phyloP scores from a whole-genome alignment of 2,888 invertebrate species.

The Dynastes tityus region DNA sequence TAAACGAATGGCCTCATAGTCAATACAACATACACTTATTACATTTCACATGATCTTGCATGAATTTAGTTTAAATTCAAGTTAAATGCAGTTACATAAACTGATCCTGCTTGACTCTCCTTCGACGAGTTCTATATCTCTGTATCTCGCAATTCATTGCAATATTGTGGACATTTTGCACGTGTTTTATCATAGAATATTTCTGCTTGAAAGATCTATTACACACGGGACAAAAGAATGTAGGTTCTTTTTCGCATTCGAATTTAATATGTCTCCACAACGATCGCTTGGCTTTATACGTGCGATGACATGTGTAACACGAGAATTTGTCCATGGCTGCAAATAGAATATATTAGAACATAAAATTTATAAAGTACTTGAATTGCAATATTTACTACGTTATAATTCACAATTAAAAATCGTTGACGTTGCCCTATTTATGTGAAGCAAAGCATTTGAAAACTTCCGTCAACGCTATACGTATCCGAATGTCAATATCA shows the following conservation, averaged over 20 bases:
- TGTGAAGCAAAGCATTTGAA: too few species aligned
- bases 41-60: too few species aligned
- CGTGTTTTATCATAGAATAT: conserved; percentile 49
- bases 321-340: conserved; percentile 37
- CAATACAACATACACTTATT: too few species aligned
- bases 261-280: conserved; percentile 54
- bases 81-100: too few species aligned
- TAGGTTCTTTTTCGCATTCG: conserved; percentile 57
- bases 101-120: not conserved
- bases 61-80: too few species aligned
- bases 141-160: not conserved
- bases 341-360: conserved; percentile 46
- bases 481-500: too few species aligned
- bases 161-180: conserved; percentile 40
- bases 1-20: too few species aligned
- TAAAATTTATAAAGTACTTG: not conserved
- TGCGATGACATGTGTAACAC: conserved; percentile 41
- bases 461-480: too few species aligned
- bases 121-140: conserved; percentile 1
- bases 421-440: too few species aligned
- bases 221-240: conserved; percentile 68
- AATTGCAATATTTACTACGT: conserved; percentile 21
- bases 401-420: not conserved
- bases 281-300: conserved; percentile 50
- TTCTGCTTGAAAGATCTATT: conserved; percentile 48